Evolutionary conservation across 2,888 invertebrate genomes (phyloP), one percentile per base, ranked within the genome.

Genomic region (Acronicta alni): DNA sequence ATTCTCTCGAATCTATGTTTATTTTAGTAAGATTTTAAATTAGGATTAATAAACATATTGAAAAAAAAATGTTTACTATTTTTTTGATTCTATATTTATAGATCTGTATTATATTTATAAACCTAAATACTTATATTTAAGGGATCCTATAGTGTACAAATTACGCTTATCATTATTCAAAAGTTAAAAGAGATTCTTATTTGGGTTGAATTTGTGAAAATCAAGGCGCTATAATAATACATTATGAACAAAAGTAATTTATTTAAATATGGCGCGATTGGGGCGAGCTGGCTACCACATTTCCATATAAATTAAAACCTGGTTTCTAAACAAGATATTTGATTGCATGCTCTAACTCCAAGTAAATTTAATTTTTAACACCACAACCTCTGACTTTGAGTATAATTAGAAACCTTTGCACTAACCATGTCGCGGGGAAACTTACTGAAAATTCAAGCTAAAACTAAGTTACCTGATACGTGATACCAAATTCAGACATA

Each of bases 241-340:
- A 61, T 75, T 77, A 70, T 70, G 70, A 70, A 72, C 72, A 72
- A 79, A 79, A 77, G 76, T 74, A 78, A 81, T 79, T 81, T 72
- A 85, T 82, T 84, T 83, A 83, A 85, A 84, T 85, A 82, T 78
- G 72, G 69, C 75, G 66, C 64, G 65, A 76, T 61, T 74, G 71
- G 66, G 74, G 67, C 74, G 73, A 73, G 68, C 70, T 72, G 72
- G 80, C 82, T 79, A 62, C 75, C 67, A 65, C 79, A 92, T 92
- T 91, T 86, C 81, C 92, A 92, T 92, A 88, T 89, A 91, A 89
- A 92, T 92, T 89, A 89, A 88, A 90, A 83, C 72, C 79, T 81
- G 80, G 74, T 86, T 84, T 83, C 72, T 77, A 86, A 89, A 89
- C 85, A 87, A 83, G 84, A 83, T 84, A 85, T 88, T 89, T 84